Evolutionary conservation across 2,113 vertebrate genomes (phyloP), one percentile per base, ranked within the genome.

Genomic region (Sinocyclocheilus anophthalmus): DNA sequence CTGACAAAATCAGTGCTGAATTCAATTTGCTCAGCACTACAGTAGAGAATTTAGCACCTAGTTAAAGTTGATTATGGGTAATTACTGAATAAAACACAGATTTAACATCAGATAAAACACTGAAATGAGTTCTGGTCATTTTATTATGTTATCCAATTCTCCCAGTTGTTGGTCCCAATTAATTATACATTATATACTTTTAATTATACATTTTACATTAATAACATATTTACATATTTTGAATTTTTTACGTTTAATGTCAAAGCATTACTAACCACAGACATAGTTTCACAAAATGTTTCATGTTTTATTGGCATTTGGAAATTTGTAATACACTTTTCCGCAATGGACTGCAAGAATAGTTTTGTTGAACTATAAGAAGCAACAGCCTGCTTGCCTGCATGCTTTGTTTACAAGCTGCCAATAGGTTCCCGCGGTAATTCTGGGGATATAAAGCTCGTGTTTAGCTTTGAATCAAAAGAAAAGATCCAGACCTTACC

Each of bases 381-480:
- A 50, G 42, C 22, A 26, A 30, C 24, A 30, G 63, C 24, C 57
- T 59, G 22, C 57, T 59, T 2, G 57, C 57, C 20, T n/a, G 57
- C 57, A 42, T 72, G 18, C n/a, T 76, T 26, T 76, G 72, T 76
- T 76, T 76, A 76, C 72, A 50, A 24, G 72, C 72, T 48, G 39
- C 39, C 42, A 48, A 0, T 76, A n/a, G 72, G 22, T 76, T 50
- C 42, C 39, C 13, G 12, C 1, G 4, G 42, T 76, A n/a, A 76
- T 48, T 42, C 42, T 48, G 72, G 18, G 69, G 12, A 48, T 48
- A 16, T n/a, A 75, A 48, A 48, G 42, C 20, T 75, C 26, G 37
- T 72, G 37, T 67, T 67, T 67, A 67, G 63, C 63, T 67, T 75
- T 48, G 42, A 50, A 76, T 76, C 22, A 76, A 76, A 76, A 24